Base-by-base conservation (phyloP, 2,797 vertebrate genomes). In the Fundulus diaphanus region DNA sequence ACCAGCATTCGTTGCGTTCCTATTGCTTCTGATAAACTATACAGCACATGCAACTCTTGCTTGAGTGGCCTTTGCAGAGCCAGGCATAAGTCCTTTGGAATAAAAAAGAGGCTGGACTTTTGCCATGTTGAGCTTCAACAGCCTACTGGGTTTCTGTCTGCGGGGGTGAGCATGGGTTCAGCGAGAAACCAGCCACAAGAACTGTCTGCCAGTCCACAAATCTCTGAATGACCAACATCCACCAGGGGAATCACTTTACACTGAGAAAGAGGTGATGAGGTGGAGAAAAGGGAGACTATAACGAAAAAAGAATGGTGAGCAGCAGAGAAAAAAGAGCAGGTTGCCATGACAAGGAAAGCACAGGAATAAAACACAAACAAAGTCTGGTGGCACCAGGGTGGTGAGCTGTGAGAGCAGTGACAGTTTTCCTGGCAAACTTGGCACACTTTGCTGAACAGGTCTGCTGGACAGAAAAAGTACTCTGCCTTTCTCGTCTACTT, bases 341-440 rank as follows among this genome's bases (percentile, higher is more conserved):
- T 95, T 94, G 88, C 92, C 92, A 95, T 94, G 93, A 87, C 91
- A 76, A 93, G 86, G 76, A 90, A 72, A 92, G 80, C 76, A 61
- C 76, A 75, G 82, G 87, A 92, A 85, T 89, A 85, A 92, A 93
- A 93, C 87, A 93, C 85, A 93, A 94, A 94, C 89, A 93, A 77
- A 86, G 83, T 89, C 82, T 84, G 91, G 90, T 91, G 90, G 87
- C 89, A 91, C 85, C 40, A 61, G 73, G 80, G 80, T 73, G 89
- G 83, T 87, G 78, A 87, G 86, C 74, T 75, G 81, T 71, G 85
- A 87, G 87, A 88, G 86, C 81, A 81, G 78, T 85, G 89, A 92
- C 91, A 91, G 91, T 81, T 90, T 85, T 81, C 59, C 70, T 87
- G 83, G 87, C 91, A 84, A 46, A 85, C 85, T 81, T 88, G 83